phyloP scores from a whole-genome alignment of 2,888 invertebrate genomes.

The Odiellus spinosus region DNA sequence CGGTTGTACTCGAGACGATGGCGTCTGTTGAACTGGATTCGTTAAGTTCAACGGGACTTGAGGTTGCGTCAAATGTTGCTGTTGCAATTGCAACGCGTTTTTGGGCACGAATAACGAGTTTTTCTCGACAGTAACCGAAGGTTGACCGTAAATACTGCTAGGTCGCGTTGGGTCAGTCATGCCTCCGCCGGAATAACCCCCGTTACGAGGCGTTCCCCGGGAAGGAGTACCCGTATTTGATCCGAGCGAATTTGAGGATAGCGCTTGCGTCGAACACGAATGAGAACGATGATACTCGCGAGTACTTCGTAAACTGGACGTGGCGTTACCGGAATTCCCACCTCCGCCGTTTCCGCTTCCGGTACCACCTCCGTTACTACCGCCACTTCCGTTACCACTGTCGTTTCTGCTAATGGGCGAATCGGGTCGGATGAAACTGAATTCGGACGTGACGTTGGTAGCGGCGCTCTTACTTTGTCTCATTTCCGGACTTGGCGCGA shows the following conservation, averaged over 20 bases:
- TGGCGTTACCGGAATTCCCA: not conserved
- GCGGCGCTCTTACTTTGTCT: conserved; percentile 10
- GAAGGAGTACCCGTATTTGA: conserved; percentile 4
- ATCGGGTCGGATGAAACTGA: conserved; percentile 20
- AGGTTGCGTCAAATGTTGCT: no score
- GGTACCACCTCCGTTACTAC: not conserved
- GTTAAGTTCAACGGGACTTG: no score
- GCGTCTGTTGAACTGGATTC: conserved; percentile 14
- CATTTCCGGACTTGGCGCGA: conserved; percentile 7
- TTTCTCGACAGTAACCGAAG: conserved; percentile 3
- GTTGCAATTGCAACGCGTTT: no score
- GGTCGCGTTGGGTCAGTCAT: conserved; percentile 25
- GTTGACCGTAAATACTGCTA: conserved; percentile 16
- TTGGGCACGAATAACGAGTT: not conserved
- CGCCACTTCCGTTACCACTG: conserved; percentile 6
- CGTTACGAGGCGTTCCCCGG: conserved; percentile 3
- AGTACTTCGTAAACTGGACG: not conserved
- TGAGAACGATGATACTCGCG: not conserved
- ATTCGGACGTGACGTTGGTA: conserved; percentile 19
- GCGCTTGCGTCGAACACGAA: conserved; percentile 6
- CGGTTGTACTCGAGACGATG: conserved; percentile 3
- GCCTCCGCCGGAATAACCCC: not conserved
- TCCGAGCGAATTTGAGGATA: conserved; percentile 5
- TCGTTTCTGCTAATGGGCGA: conserved; percentile 11
- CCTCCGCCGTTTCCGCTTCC: not conserved